A percentile compares a stretch with the other conserved stretches of the same genome.
Evolutionary conservation across 2,113 vertebrate genomes (phyloP).

Genomic region (Pristiophorus japonicus): DNA sequence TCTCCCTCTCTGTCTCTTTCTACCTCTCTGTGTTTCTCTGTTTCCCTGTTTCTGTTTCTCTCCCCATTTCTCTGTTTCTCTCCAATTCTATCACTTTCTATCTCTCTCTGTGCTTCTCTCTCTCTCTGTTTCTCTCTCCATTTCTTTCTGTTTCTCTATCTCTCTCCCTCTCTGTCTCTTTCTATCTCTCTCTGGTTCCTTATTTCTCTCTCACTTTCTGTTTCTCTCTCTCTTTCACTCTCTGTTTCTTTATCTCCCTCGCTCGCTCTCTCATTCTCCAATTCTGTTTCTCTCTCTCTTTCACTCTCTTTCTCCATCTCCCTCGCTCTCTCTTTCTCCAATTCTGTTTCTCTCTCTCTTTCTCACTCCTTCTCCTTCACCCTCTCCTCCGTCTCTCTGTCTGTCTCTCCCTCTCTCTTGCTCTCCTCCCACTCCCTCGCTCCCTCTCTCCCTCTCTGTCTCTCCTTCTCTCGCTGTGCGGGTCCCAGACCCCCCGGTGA

Average conservation of each 20-base stretch:
- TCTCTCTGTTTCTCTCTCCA: not conserved
- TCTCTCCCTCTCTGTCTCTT: fast-evolving
- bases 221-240: not conserved
- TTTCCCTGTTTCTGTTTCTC: not conserved
- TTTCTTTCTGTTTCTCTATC: not conserved
- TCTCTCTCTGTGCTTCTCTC: not conserved
- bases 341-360: not conserved
- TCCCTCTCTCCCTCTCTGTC: not conserved
- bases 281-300: not conserved
- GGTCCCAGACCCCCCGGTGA: conserved; percentile 68
- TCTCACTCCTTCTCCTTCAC: not conserved
- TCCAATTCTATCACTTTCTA: not conserved
- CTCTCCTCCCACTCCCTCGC: no score
- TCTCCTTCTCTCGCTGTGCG: conserved; percentile 57
- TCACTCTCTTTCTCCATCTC: not conserved
- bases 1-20: not conserved
- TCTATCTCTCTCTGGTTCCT: not conserved
- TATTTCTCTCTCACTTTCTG: not conserved
- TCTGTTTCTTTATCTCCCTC: not conserved
- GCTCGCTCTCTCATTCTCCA: not conserved
- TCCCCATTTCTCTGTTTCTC: not conserved
- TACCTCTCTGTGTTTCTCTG: not conserved
- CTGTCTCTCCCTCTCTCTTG: not conserved
- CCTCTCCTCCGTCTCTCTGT: no score
- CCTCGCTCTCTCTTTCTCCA: not conserved